A percentile compares a stretch with the other conserved stretches of the same genome.
Conservation (phyloP, 35 echinoderm and acorn worm species). For the Ptychodera flava region DNA sequence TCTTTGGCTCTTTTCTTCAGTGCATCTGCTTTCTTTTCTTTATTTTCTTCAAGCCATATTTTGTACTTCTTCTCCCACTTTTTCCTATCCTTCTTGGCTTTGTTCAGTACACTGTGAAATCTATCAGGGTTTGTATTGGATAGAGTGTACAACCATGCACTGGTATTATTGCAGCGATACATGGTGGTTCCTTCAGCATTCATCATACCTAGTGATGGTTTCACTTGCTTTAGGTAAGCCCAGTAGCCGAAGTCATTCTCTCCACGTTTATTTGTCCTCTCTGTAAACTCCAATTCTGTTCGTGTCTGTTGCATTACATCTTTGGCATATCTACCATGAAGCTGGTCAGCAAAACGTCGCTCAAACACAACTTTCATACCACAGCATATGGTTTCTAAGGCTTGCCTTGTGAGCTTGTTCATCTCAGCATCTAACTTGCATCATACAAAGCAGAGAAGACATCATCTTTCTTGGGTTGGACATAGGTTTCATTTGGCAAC, state of each 20-base stretch:
- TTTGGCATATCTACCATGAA: too few species aligned
- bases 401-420: neutral
- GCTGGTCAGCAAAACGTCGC: too few species aligned
- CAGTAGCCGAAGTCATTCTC: too few species aligned
- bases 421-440: neutral
- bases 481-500: neutral
- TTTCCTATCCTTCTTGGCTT: neutral
- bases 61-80: neutral
- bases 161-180: slow-evolving; percentile 5
- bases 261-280: slow-evolving; percentile 16
- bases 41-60: neutral
- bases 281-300: too few species aligned
- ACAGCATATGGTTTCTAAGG: neutral
- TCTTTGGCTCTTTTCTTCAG: too few species aligned
- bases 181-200: neutral
- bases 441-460: neutral
- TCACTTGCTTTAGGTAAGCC: neutral
- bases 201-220: slow-evolving; percentile 12
- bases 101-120: slow-evolving; percentile 4
- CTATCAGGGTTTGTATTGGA: neutral
- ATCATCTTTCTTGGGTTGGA: neutral
- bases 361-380: neutral
- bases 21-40: slow-evolving; percentile 3
- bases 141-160: neutral
- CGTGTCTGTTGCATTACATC: too few species aligned